Evolutionary conservation across 2,888 invertebrate genomes (phyloP).

Genomic region (Eledone cirrhosa): DNA sequence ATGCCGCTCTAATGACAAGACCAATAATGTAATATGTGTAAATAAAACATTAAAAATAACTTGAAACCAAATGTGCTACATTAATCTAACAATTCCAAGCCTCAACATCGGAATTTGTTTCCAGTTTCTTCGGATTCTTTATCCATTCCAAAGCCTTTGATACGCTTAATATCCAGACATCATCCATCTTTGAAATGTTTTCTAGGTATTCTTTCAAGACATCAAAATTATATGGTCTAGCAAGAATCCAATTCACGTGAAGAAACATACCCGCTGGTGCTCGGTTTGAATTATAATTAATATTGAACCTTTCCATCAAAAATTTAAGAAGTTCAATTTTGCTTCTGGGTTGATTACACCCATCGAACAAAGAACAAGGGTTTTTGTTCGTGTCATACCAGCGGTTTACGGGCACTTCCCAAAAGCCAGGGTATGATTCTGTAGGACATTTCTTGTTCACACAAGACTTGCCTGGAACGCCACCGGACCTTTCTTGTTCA

Average conservation of each 20-base stretch:
- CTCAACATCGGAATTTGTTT: neutral
- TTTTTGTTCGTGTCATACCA: slow-evolving; percentile 34
- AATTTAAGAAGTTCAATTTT: slow-evolving; percentile 59
- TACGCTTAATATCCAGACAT: slow-evolving; percentile 38
- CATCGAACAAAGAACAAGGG: slow-evolving; percentile 44
- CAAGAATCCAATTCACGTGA: slow-evolving; percentile 80
- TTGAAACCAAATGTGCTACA: too few species aligned
- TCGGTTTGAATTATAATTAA: slow-evolving; percentile 72
- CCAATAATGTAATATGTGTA: too few species aligned
- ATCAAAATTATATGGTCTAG: slow-evolving; percentile 71
- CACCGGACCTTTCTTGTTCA: too few species aligned
- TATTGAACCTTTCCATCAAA: slow-evolving; percentile 77
- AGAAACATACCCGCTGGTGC: slow-evolving; percentile 85
- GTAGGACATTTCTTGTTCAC: slow-evolving; percentile 32
- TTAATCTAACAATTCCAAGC: slow-evolving; percentile 28
- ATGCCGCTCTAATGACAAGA: too few species aligned
- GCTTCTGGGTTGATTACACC: slow-evolving; percentile 28
- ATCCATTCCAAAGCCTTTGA: slow-evolving; percentile 38
- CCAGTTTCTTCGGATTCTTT: slow-evolving; percentile 31
- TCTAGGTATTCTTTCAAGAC: slow-evolving; percentile 32
- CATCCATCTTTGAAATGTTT: slow-evolving; percentile 30
- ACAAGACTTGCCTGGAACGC: slow-evolving; percentile 27
- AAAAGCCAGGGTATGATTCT: slow-evolving; percentile 68
- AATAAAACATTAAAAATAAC: too few species aligned
- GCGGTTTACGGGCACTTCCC: slow-evolving; percentile 73